Evolutionary conservation across 53 echinoderm and acorn worm genomes (phyloP).

Genomic region (Arbacia lixula): DNA sequence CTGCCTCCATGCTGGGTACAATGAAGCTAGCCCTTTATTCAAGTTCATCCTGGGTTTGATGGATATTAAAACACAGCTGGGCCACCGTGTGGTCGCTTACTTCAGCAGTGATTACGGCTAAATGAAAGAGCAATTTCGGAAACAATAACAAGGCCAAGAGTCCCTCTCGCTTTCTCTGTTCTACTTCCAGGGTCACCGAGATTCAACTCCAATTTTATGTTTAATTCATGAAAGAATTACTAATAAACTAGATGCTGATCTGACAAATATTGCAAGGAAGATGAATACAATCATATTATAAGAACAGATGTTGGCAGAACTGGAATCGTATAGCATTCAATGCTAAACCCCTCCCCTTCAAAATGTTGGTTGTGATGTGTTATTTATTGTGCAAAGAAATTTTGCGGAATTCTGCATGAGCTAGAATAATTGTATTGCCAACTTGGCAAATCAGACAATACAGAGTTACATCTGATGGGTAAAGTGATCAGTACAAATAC

Average conservation of each 20-base stretch:
- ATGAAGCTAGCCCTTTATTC: slow-evolving; percentile 22
- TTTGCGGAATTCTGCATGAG: too few species aligned
- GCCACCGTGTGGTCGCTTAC: background rate
- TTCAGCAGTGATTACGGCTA: slow-evolving; percentile 33
- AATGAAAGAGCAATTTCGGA: slow-evolving; percentile 24
- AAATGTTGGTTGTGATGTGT: too few species aligned
- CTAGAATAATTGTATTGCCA: too few species aligned
- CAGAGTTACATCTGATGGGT: too few species aligned
- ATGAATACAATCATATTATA: too few species aligned
- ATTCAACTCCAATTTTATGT: slow-evolving; percentile 22
- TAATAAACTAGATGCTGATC: slow-evolving; percentile 1
- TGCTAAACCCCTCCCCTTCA: too few species aligned
- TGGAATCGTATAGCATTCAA: too few species aligned
- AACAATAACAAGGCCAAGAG: slow-evolving; percentile 50
- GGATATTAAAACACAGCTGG: slow-evolving; percentile 43
- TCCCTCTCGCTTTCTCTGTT: background rate
- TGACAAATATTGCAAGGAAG: background rate
- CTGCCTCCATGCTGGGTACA: slow-evolving; percentile 22
- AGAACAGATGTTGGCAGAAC: too few species aligned
- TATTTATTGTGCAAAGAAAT: too few species aligned
- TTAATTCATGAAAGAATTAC: slow-evolving; percentile 16
- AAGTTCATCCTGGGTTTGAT: slow-evolving; percentile 32
- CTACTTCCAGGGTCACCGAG: background rate
- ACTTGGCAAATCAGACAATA: too few species aligned
- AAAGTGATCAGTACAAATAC: too few species aligned